Base-by-base conservation (phyloP, 2,113 vertebrate genomes). In the Alexandromys fortis region DNA sequence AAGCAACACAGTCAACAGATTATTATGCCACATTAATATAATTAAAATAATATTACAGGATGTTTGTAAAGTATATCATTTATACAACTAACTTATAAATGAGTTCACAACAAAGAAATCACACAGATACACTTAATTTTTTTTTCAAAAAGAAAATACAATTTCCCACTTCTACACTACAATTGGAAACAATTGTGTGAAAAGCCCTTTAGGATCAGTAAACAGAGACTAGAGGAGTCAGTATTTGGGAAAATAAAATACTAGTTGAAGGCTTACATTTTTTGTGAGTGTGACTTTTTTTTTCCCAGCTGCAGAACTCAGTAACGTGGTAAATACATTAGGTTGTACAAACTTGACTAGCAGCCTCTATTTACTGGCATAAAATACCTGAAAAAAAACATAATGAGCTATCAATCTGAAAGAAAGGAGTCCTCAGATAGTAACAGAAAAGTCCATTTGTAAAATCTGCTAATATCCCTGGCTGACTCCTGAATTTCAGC, bases 21-120 rank as follows among this genome's bases (percentile, higher is more conserved):
- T 90, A 45, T 49, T 38, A 68, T 88, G 19, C 45, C 63, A 96
- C 75, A 79, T 85, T 68, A 91, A 38, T 72, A 61, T 42, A 73
- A 83, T 72, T 21, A 72, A 90, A 17, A 42, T 49, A 77, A 52
- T 61, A 52, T 70, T 68, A 55, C 26, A 65, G 13, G 77, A 86
- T 9, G 47, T 10, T 83, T 91, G 26, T 16, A 33, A 82, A 90
- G 42, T 5, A 52, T 24, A 73, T 24, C 6, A 68, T 4, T 63
- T 63, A 45, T 70, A 55, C 5, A 24, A 76, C 24, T 89, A 95
- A 94, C 83, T 77, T 68, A 3, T 68, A 68, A 89, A 95, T 70
- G 33, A 91, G 42, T 12, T 92, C 30, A 70, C 47, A 92, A 63
- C 33, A 68, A 47, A 61, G 19, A 83, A 83, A 76, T 75, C 30